A percentile compares a stretch with the other conserved stretches of the same genome.
These are phyloP conservation scores for Seriola aureovittata DNA, from an alignment of 2,113 vertebrate genomes.

Conservation along the genomic window DNA sequence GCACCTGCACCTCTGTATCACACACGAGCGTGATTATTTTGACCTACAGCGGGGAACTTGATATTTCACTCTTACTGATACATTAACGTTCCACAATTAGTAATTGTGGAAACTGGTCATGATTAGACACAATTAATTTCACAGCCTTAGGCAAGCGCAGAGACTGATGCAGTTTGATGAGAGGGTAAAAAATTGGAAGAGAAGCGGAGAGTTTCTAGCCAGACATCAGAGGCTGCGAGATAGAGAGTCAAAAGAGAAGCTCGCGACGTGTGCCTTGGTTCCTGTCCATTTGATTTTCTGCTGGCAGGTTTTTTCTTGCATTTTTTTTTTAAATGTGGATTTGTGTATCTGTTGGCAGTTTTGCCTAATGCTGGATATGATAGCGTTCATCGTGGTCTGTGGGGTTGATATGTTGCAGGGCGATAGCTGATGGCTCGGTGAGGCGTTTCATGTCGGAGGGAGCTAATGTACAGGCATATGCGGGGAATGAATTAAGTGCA, in stretches of 20 bases:
- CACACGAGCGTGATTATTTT: conserved; percentile 55
- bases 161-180: conserved; percentile 32
- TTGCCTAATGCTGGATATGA: conserved; percentile 7
- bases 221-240: conserved; percentile 6
- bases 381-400: background rate
- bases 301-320: conserved; percentile 24
- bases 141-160: conserved; percentile 1
- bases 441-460: conserved; percentile 48
- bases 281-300: conserved; percentile 41
- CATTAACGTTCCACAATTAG: conserved; percentile 33
- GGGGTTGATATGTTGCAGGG: conserved; percentile 36
- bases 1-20: conserved; percentile 14
- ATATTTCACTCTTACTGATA: conserved; percentile 35
- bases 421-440: conserved; percentile 27
- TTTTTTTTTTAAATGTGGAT: background rate
- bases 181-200: conserved; percentile 12
- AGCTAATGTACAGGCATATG: conserved; percentile 54
- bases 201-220: background rate
- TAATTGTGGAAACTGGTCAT: conserved; percentile 32
- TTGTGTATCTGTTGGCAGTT: conserved; percentile 34
- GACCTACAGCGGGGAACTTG: conserved; percentile 59
- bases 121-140: conserved; percentile 47
- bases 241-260: conserved; percentile 6
- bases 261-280: conserved; percentile 35
- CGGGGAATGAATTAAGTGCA: conserved; percentile 41